Evolutionary conservation across 2,888 invertebrate genomes (phyloP).

Genomic region (Drosophila basisetae): DNA sequence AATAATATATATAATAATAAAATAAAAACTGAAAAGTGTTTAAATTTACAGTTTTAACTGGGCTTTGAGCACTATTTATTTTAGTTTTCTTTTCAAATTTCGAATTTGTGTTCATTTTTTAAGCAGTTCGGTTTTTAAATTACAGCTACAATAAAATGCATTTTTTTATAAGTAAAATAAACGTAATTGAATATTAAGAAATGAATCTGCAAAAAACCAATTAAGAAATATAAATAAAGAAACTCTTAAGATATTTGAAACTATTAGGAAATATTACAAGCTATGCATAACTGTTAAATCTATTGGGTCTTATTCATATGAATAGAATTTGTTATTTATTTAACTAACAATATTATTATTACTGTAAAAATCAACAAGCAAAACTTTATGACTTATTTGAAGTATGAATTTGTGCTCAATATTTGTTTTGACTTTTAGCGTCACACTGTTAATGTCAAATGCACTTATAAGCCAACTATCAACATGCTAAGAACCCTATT

Average conservation of each 20-base stretch:
- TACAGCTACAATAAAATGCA: background rate
- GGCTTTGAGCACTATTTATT: background rate
- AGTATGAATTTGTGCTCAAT: background rate
- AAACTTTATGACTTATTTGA: background rate
- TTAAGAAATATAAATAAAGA: background rate
- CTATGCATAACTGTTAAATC: background rate
- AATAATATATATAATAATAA: too few species aligned
- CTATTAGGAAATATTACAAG: background rate
- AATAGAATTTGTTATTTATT: background rate
- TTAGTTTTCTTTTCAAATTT: background rate
- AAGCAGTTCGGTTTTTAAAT: background rate
- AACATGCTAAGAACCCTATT: background rate
- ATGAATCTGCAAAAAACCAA: background rate
- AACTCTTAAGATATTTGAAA: background rate
- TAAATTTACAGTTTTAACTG: background rate
- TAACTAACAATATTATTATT: background rate
- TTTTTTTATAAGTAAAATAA: background rate
- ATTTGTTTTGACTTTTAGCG: background rate
- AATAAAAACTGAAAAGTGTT: background rate
- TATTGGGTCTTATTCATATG: background rate
- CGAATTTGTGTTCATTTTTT: background rate
- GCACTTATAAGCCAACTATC: background rate
- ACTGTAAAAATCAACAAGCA: background rate
- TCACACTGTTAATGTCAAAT: background rate
- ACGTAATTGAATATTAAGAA: background rate